Conservation (phyloP, 2,797 vertebrate species). For the Silurus lanzhouensis region DNA sequence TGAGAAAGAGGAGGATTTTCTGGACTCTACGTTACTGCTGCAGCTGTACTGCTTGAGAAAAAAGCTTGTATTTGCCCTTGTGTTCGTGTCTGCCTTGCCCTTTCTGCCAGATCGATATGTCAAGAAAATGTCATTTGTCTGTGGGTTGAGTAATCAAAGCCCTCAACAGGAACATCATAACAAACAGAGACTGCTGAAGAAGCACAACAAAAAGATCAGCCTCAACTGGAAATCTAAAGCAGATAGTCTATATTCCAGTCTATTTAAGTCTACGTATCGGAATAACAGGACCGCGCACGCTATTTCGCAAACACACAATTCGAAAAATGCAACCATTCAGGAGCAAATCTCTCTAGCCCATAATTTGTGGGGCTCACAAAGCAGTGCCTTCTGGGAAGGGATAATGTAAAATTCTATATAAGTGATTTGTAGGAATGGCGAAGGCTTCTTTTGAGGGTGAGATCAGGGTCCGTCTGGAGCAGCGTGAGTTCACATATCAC, state of each 20-base stretch:
- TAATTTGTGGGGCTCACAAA: neutral
- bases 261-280: constrained; percentile 22
- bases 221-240: constrained; percentile 35
- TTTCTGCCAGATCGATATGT: constrained; percentile 71
- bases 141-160: constrained; percentile 65
- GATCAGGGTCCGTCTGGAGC: constrained; percentile 65
- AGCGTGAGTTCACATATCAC: constrained; percentile 75
- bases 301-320: neutral
- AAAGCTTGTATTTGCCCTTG: constrained; percentile 64
- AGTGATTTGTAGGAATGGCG: constrained; percentile 34
- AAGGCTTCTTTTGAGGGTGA: constrained; percentile 20
- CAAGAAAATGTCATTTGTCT: constrained; percentile 73
- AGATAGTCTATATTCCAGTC: constrained; percentile 4
- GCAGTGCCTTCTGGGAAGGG: constrained; percentile 38
- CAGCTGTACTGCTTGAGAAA: constrained; percentile 54
- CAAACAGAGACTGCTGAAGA: constrained; percentile 54
- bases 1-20: constrained; percentile 25
- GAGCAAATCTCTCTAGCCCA: neutral
- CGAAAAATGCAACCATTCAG: neutral
- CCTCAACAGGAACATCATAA: constrained; percentile 69
- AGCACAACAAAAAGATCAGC: constrained; percentile 13
- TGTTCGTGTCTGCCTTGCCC: constrained; percentile 54
- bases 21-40: constrained; percentile 38
- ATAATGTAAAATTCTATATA: constrained; percentile 37
- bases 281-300: constrained; percentile 31